A percentile compares a stretch with the other conserved stretches of the same genome.
Evolutionary conservation across 2,888 invertebrate species (phyloP).

Genomic region (Oligia fasciuncula): DNA sequence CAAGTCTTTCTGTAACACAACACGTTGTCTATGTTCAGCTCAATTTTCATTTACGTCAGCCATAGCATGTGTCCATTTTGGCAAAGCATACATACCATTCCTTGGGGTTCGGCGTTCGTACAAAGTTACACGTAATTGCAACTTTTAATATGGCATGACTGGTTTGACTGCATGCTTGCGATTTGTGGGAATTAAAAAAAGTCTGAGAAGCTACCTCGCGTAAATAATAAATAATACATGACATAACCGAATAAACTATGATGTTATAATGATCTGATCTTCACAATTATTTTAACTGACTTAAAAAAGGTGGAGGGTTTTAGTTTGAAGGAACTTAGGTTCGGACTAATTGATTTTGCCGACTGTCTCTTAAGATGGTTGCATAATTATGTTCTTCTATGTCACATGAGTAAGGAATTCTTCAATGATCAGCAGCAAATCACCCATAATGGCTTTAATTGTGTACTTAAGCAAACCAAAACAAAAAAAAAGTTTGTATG

Average conservation of each 20-base stretch:
- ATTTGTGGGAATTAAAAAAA: slow-evolving; percentile 12
- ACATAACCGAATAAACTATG: not conserved
- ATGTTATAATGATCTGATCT: not conserved
- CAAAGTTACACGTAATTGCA: not conserved
- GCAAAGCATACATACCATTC: slow-evolving; percentile 17
- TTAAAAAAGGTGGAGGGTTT: not conserved
- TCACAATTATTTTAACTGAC: not conserved
- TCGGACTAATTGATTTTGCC: not conserved
- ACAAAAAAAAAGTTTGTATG: too few relatives aligned
- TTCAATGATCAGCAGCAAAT: not conserved
- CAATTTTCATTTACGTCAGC: slow-evolving; percentile 14
- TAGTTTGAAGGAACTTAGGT: not conserved
- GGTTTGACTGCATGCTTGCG: slow-evolving; percentile 27
- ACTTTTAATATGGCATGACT: not conserved
- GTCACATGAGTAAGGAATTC: not conserved
- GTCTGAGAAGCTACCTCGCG: not conserved
- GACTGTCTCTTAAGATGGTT: not conserved
- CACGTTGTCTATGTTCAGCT: not conserved
- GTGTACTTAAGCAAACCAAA: too few relatives aligned
- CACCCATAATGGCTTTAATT: not conserved
- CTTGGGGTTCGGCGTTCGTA: not conserved
- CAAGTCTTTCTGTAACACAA: slow-evolving; percentile 9
- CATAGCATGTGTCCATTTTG: slow-evolving; percentile 10
- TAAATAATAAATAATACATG: slow-evolving; percentile 3
- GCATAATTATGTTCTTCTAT: not conserved